A percentile compares a stretch with the other conserved stretches of the same genome.
Conservation (phyloP, 2,113 vertebrate genomes). For the Talpa occidentalis region DNA sequence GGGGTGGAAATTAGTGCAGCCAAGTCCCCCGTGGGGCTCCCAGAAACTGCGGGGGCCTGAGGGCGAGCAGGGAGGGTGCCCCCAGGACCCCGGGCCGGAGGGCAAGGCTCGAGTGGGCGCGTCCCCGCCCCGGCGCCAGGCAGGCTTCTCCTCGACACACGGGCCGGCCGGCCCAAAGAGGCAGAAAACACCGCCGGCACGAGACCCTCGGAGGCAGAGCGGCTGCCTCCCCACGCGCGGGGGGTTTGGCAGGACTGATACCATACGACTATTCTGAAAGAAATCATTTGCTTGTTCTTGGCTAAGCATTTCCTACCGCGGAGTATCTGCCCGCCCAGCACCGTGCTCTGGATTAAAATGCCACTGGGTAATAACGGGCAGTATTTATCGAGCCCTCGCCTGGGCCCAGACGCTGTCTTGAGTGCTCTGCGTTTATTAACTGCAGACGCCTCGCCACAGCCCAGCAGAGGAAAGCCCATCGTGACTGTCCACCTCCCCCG, state of each 20-base stretch:
- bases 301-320: not conserved
- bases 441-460: fast-evolving
- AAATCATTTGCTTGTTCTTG: not conserved
- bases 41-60: too few relatives aligned
- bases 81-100: too few relatives aligned
- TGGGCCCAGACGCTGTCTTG: not conserved
- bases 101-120: too few relatives aligned
- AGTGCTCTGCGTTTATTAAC: too few relatives aligned
- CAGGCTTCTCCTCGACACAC: not conserved
- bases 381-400: not conserved
- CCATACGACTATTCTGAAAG: not conserved
- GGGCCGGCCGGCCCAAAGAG: not conserved
- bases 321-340: not conserved
- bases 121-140: too few relatives aligned
- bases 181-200: not conserved
- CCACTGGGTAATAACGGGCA: not conserved
- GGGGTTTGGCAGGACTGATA: not conserved
- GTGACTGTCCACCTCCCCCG: fast-evolving
- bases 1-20: not conserved
- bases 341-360: not conserved
- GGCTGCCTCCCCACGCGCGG: not conserved
- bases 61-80: too few relatives aligned
- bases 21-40: fast-evolving
- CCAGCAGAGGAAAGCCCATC: fast-evolving
- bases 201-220: not conserved